These are phyloP conservation scores for Micromys minutus DNA, from an alignment of 2,113 vertebrate species.

Conservation along the genomic window DNA sequence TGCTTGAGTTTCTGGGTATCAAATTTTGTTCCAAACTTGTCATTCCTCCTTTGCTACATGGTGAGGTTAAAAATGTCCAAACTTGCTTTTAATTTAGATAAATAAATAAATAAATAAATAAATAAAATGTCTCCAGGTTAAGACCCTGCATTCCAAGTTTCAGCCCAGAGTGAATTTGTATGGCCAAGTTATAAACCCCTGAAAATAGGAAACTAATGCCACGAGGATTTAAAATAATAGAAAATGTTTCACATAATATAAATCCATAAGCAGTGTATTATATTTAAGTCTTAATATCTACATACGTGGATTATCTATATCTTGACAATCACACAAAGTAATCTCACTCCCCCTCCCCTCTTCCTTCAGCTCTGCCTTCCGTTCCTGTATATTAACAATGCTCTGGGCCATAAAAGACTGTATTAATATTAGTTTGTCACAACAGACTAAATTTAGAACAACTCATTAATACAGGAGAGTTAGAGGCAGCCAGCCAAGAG, in stretches of 20 bases:
- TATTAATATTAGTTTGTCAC: slow-evolving; percentile 94
- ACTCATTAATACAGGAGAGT: slow-evolving; percentile 91
- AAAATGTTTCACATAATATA: slow-evolving; percentile 92
- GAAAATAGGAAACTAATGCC: slow-evolving; percentile 91
- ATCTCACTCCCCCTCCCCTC: slow-evolving; percentile 82
- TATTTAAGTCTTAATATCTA: slow-evolving; percentile 93
- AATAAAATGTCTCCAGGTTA: slow-evolving; percentile 83
- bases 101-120: slow-evolving; percentile 72
- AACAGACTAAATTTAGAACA: slow-evolving; percentile 92
- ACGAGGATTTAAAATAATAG: slow-evolving; percentile 91
- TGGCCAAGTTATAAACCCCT: slow-evolving; percentile 87
- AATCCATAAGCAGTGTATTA: slow-evolving; percentile 91
- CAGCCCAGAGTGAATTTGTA: slow-evolving; percentile 86
- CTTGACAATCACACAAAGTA: slow-evolving; percentile 91
- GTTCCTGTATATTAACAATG: slow-evolving; percentile 90
- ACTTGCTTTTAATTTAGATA: slow-evolving; percentile 81
- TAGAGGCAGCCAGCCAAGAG: slow-evolving; percentile 89
- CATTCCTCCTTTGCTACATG: slow-evolving; percentile 33
- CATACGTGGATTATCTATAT: slow-evolving; percentile 89
- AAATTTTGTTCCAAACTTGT: slow-evolving; percentile 42
- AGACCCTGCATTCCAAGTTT: slow-evolving; percentile 84
- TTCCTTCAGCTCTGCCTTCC: slow-evolving; percentile 87
- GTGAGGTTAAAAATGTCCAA: slow-evolving; percentile 68
- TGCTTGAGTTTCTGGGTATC: background rate
- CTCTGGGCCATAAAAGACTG: slow-evolving; percentile 90